Evolutionary conservation across 2,797 vertebrate species (phyloP).

Genomic region (Scomberomorus guttatus): DNA sequence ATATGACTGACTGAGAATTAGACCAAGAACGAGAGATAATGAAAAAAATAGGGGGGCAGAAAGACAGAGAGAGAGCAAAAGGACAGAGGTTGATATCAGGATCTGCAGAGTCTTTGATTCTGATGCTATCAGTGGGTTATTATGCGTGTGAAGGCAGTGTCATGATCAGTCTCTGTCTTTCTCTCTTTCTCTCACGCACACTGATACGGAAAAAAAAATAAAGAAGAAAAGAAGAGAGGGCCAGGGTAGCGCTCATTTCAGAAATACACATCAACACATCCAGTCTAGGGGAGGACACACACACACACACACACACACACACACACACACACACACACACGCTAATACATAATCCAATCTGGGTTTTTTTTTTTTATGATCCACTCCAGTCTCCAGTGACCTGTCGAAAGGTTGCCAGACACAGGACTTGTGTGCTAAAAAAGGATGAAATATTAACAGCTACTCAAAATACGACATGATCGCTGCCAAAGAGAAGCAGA

Average conservation of each 20-base stretch:
- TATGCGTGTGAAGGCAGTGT: slow-evolving; percentile 46
- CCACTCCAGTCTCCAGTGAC: not conserved
- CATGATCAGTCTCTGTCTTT: slow-evolving; percentile 12
- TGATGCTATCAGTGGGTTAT: slow-evolving; percentile 64
- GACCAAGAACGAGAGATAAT: slow-evolving; percentile 8
- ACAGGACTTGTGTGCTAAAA: not conserved
- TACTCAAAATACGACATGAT: not conserved
- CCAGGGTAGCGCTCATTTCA: not conserved
- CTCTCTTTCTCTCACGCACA: slow-evolving; percentile 9
- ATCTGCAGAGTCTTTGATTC: slow-evolving; percentile 51
- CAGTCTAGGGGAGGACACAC: no score
- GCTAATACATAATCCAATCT: not conserved
- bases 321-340: no score
- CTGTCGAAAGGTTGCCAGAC: slow-evolving; percentile 1
- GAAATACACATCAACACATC: slow-evolving; percentile 2
- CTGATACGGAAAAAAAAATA: not conserved
- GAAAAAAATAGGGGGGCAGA: not conserved
- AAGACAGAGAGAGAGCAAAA: slow-evolving; percentile 8
- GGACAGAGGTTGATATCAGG: slow-evolving; percentile 37
- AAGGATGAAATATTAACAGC: not conserved
- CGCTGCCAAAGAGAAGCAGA: not conserved
- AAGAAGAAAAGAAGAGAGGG: not conserved
- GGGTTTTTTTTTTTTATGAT: not conserved
- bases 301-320: no score
- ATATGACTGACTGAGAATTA: slow-evolving; percentile 13